Evolutionary conservation across 2,797 vertebrate species (phyloP).

Genomic region (Enoplosus armatus): DNA sequence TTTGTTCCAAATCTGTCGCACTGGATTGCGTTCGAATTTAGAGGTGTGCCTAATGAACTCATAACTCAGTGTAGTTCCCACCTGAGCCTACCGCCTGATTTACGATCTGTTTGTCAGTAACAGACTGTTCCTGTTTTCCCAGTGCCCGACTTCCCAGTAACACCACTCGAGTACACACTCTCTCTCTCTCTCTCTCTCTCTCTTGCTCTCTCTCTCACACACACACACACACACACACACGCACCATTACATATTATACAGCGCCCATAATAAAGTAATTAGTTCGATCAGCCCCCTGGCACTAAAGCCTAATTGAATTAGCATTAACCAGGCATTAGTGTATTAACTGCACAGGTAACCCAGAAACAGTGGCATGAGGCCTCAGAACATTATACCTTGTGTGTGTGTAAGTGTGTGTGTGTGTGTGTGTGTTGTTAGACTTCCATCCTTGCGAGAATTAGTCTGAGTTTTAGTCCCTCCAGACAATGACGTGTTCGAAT

Average conservation of each 20-base stretch:
- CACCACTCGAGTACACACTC: conserved; percentile 25
- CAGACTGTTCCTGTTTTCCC: conserved; percentile 66
- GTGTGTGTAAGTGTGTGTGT: conserved; percentile 29
- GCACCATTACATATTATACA: conserved; percentile 61
- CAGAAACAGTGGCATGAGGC: conserved; percentile 80
- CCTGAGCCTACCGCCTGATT: conserved; percentile 55
- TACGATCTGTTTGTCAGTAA: conserved; percentile 71
- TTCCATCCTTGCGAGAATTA: not conserved
- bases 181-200: conserved; percentile 26
- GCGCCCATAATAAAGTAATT: conserved; percentile 74
- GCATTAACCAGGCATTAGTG: conserved; percentile 53
- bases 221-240: conserved; percentile 37
- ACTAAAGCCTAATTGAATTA: conserved; percentile 88
- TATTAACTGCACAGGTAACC: conserved; percentile 74
- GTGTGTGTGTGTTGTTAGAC: not conserved
- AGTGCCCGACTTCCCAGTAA: conserved; percentile 53
- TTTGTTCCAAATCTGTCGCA: not conserved
- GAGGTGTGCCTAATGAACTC: conserved; percentile 36
- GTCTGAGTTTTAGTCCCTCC: conserved; percentile 2
- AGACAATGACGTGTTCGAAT: not conserved
- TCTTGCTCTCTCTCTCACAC: too few relatives aligned
- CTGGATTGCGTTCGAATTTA: conserved; percentile 22
- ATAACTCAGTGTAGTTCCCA: conserved; percentile 31
- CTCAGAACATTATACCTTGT: conserved; percentile 11
- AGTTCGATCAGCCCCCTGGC: conserved; percentile 66